phyloP scores from a whole-genome alignment of 2,888 invertebrate species.

The Cantharis rustica region DNA sequence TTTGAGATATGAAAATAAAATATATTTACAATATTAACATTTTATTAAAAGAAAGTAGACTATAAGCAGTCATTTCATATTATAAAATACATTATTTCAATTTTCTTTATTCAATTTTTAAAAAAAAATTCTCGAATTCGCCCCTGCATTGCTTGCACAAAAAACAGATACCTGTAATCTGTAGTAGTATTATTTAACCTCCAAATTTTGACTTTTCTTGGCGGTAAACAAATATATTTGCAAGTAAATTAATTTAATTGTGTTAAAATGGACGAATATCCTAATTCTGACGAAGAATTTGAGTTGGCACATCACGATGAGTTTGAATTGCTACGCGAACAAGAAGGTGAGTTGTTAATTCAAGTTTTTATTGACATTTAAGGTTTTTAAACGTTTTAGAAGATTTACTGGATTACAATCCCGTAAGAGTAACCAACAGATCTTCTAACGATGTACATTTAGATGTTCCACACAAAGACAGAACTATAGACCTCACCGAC shows the following conservation, averaged over 20 bases:
- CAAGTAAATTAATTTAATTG: background rate
- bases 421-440: background rate
- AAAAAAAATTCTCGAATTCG: background rate
- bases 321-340: slow-evolving; percentile 65
- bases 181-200: background rate
- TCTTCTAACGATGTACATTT: background rate
- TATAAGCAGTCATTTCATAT: too few species aligned
- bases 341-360: slow-evolving; percentile 48
- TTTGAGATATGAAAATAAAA: background rate
- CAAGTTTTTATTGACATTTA: background rate
- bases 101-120: too few species aligned
- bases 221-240: slow-evolving; percentile 1
- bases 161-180: background rate
- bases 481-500: background rate
- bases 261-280: slow-evolving; percentile 59
- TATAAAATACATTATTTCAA: too few species aligned
- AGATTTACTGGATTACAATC: background rate
- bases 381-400: background rate
- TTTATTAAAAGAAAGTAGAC: background rate
- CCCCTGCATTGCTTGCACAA: background rate
- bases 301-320: slow-evolving; percentile 76
- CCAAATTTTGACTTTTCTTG: background rate
- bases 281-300: slow-evolving; percentile 63
- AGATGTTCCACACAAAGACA: background rate
- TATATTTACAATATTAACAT: background rate